phyloP scores from a whole-genome alignment of 2,888 invertebrate genomes.

The Zelleria hepariella region DNA sequence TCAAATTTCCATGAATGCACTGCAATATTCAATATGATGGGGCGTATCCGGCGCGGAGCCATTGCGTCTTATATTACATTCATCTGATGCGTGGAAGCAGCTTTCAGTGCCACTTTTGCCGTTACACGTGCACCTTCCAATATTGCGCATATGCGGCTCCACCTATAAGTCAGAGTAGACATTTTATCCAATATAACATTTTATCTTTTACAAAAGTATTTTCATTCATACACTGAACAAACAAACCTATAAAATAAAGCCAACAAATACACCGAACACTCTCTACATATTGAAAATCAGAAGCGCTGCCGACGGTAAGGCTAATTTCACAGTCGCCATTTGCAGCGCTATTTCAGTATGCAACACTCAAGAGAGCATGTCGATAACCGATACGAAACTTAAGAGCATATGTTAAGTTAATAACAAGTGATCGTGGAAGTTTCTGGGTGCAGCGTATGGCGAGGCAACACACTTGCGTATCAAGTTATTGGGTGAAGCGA shows the following conservation, averaged over 20 bases:
- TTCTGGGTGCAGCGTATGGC: constrained; percentile 28
- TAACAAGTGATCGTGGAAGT: constrained; percentile 56
- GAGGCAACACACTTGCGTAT: constrained; percentile 44
- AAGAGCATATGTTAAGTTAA: constrained; percentile 51
- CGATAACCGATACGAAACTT: constrained; percentile 46
- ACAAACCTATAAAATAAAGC: background rate
- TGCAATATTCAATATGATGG: constrained; percentile 13
- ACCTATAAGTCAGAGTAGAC: background rate
- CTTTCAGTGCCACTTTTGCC: constrained; percentile 6
- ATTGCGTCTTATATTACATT: constrained; percentile 12
- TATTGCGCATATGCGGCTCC: constrained; percentile 1
- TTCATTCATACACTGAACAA: background rate
- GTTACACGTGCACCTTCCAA: background rate
- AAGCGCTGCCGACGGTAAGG: background rate
- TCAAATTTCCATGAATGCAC: constrained; percentile 12
- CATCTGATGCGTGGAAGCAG: constrained; percentile 10
- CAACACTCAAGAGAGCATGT: constrained; percentile 15
- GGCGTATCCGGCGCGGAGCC: constrained; percentile 8
- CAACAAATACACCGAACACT: background rate
- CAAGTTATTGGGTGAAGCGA: constrained; percentile 31
- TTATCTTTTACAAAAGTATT: background rate
- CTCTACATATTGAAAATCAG: background rate
- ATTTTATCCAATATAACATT: background rate
- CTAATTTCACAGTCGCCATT: constrained; percentile 4
- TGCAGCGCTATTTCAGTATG: constrained; percentile 10